A percentile compares a stretch with the other conserved stretches of the same genome.
Conservation (phyloP, 2,113 vertebrate species). For the Lanius ludovicianus region DNA sequence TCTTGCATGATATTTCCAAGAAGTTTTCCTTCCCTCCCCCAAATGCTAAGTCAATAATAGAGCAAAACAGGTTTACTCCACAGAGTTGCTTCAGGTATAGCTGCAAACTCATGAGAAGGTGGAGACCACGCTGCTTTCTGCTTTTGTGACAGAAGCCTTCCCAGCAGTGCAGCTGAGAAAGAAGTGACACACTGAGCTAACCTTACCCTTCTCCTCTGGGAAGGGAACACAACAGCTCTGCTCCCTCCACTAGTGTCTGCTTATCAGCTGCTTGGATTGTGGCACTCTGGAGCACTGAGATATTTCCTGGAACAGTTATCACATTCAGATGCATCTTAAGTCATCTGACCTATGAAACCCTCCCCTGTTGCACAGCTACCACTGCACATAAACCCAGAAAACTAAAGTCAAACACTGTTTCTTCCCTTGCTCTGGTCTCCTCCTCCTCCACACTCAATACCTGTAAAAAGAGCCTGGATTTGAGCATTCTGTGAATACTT, state of each 20-base stretch:
- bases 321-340: background rate
- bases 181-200: background rate
- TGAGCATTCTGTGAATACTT: background rate
- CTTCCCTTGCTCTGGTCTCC: background rate
- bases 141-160: background rate
- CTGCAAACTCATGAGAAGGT: background rate
- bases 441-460: background rate
- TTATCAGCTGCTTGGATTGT: background rate
- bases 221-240: background rate
- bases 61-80: background rate
- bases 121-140: background rate
- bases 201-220: background rate
- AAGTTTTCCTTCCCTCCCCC: background rate
- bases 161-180: background rate
- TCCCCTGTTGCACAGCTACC: background rate
- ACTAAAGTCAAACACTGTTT: background rate
- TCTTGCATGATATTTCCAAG: constrained; percentile 61
- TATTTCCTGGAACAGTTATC: background rate
- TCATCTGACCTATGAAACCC: background rate
- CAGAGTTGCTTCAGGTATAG: background rate
- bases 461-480: background rate
- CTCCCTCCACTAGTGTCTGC: background rate
- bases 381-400: background rate
- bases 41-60: constrained; percentile 13
- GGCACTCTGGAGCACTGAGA: background rate